Conservation (phyloP, 2,113 vertebrate species). For the Micromys minutus region DNA sequence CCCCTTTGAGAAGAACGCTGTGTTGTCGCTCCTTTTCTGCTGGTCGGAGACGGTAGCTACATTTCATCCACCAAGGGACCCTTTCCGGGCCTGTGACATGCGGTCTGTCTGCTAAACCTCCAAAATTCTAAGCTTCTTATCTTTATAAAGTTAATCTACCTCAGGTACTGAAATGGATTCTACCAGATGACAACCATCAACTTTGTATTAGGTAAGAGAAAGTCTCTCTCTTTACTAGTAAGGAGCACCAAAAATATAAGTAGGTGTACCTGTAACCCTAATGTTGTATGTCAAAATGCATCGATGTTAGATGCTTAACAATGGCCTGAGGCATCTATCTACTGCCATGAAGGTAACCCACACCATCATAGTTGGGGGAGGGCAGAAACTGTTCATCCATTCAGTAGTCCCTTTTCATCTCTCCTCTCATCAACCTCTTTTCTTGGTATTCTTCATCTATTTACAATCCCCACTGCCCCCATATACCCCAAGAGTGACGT, state of each 20-base stretch:
- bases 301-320: not conserved
- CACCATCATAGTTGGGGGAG: not conserved
- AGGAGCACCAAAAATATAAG: not conserved
- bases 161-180: not conserved
- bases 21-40: too few relatives aligned
- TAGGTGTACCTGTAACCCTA: not conserved
- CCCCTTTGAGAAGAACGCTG: too few relatives aligned
- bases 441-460: not conserved
- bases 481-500: not conserved
- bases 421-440: not conserved
- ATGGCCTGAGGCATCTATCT: not conserved
- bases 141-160: not conserved
- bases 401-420: not conserved
- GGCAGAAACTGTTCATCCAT: not conserved
- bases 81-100: not conserved
- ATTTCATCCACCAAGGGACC: not conserved
- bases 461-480: not conserved
- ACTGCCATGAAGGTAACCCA: not conserved
- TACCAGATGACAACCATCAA: not conserved
- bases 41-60: too few relatives aligned
- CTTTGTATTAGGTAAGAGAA: not conserved
- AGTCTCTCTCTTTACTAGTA: not conserved
- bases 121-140: not conserved
- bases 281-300: not conserved
- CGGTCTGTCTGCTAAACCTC: not conserved